Conservation (phyloP, 2,797 vertebrate species). For the Sebastes paucispinis region DNA sequence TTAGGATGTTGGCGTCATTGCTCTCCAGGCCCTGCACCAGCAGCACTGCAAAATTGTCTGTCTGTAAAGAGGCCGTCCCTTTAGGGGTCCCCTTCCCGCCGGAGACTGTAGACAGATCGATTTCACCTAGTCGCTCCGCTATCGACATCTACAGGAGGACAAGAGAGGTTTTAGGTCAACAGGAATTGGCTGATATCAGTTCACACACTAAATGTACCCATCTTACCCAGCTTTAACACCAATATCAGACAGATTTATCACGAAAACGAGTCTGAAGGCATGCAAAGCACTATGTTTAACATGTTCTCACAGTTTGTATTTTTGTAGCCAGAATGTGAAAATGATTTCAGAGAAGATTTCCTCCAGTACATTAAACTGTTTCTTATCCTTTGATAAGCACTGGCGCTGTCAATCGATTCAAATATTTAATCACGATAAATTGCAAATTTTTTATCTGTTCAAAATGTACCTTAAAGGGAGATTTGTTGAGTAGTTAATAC, state of each 20-base stretch:
- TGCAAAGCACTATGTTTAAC: too few species aligned
- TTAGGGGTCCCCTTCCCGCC: slow-evolving; percentile 76
- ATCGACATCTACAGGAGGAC: slow-evolving; percentile 86
- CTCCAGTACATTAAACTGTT: too few species aligned
- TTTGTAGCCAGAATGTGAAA: too few species aligned
- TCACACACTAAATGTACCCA: background rate
- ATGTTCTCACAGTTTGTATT: too few species aligned
- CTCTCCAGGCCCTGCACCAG: slow-evolving; percentile 96
- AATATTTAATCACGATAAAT: too few species aligned
- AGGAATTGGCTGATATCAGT: background rate
- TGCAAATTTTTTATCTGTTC: too few species aligned
- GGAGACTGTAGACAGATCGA: slow-evolving; percentile 84
- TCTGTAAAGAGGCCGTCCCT: slow-evolving; percentile 84
- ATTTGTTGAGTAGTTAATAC: too few species aligned
- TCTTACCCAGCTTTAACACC: background rate
- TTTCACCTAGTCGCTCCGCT: slow-evolving; percentile 90
- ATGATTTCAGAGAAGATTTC: too few species aligned
- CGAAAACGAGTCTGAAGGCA: too few species aligned
- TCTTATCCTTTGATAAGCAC: too few species aligned
- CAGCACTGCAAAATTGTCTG: slow-evolving; percentile 91
- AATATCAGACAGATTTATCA: background rate
- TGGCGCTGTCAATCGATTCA: too few species aligned
- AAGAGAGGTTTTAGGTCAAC: background rate
- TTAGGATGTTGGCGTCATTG: slow-evolving; percentile 88
- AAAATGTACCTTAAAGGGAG: too few species aligned